These are phyloP conservation scores for Eupithecia abbreviata DNA, from an alignment of 2,888 invertebrate genomes.

Conservation along the genomic window DNA sequence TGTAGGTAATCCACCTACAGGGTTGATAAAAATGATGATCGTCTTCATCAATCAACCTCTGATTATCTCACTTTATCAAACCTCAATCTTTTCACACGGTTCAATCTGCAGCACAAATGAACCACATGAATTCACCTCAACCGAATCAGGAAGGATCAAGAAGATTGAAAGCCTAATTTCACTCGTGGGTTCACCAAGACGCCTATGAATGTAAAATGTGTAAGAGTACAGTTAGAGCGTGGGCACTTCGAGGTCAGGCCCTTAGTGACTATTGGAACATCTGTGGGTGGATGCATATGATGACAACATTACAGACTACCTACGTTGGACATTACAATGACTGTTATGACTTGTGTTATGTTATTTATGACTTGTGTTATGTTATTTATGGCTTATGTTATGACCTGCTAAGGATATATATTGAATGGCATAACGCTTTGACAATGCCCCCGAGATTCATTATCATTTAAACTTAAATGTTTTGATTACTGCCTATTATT, in stretches of 20 bases:
- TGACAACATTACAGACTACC: conserved; percentile 57
- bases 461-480: not conserved
- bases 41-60: not conserved
- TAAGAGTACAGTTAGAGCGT: conserved; percentile 71
- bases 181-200: conserved; percentile 32
- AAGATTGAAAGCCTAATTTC: conserved; percentile 42
- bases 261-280: conserved; percentile 23
- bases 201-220: conserved; percentile 45
- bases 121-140: conserved; percentile 37
- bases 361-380: not conserved
- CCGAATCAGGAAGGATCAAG: conserved; percentile 36
- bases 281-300: conserved; percentile 58
- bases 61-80: conserved; percentile 16
- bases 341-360: not conserved
- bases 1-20: too few species aligned
- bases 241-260: conserved; percentile 55
- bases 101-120: conserved; percentile 40
- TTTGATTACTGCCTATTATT: not conserved
- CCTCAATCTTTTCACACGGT: conserved; percentile 31
- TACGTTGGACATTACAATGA: conserved; percentile 48
- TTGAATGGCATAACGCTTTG: not conserved
- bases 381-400: too few species aligned
- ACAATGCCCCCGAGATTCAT: not conserved
- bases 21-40: too few species aligned
- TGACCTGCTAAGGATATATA: not conserved